Evolutionary conservation across 2,113 vertebrate species (phyloP).

Genomic region (Nyctibius bracteatus): DNA sequence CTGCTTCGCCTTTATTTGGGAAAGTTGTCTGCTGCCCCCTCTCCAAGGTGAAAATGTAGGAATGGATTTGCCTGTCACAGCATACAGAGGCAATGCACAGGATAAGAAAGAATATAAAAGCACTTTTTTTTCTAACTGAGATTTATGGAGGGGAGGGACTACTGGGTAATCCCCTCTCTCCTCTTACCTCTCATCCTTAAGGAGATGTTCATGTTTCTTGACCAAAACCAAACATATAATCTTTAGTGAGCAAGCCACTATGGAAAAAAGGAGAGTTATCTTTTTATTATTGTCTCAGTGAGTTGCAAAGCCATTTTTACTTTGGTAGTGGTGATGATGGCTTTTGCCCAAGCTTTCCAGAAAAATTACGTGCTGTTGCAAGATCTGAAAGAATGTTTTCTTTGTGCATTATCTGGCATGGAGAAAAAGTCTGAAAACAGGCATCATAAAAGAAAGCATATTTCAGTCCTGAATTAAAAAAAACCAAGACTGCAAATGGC

Average conservation of each 20-base stretch:
- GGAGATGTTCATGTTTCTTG: background rate
- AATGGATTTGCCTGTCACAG: background rate
- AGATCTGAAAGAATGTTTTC: background rate
- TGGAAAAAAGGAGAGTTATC: background rate
- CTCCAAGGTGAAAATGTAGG: background rate
- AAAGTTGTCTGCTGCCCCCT: background rate
- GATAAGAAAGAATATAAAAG: background rate
- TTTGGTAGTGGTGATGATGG: background rate
- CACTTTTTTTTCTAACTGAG: background rate
- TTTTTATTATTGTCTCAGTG: background rate
- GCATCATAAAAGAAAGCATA: background rate
- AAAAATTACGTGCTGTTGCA: background rate
- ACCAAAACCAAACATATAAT: fast-evolving
- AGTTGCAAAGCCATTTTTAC: background rate
- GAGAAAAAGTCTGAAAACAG: background rate
- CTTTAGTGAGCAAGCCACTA: background rate
- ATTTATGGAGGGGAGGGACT: background rate
- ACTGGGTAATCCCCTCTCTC: background rate
- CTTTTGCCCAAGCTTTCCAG: background rate
- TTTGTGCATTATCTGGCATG: background rate
- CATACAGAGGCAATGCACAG: background rate
- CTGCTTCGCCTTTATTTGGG: background rate
- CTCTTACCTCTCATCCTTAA: background rate
- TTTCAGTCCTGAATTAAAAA: background rate
- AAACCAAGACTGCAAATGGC: background rate